Evolutionary conservation across 2,797 vertebrate genomes (phyloP).

Genomic region (Psittacula derbiana): DNA sequence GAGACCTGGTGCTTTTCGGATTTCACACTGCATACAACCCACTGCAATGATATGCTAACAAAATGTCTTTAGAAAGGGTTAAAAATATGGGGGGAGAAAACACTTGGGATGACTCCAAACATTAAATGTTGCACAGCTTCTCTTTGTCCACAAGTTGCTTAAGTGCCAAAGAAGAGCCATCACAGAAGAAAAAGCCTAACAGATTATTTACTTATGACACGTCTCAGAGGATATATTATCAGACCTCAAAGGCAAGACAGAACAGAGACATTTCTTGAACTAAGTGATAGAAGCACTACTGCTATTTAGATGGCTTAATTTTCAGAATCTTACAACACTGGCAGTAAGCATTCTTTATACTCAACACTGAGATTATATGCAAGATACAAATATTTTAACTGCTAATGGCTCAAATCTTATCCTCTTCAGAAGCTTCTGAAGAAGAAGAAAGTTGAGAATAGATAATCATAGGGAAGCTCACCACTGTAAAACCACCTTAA

Average conservation of each 20-base stretch:
- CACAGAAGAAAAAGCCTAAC: neutral
- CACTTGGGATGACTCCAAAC: neutral
- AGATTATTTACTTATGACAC: neutral
- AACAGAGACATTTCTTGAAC: neutral
- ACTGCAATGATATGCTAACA: neutral
- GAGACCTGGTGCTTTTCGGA: accelerated
- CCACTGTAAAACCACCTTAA: neutral
- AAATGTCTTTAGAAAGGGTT: neutral
- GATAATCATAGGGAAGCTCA: neutral
- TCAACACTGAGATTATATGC: accelerated
- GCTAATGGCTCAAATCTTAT: neutral
- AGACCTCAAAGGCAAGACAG: neutral
- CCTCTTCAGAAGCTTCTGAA: neutral
- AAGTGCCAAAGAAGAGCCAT: neutral
- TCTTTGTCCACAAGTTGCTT: neutral
- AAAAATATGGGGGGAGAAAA: neutral
- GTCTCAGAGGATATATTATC: neutral
- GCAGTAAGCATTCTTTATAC: neutral
- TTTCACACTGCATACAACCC: neutral
- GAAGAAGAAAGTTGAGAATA: neutral
- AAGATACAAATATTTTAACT: neutral
- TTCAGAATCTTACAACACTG: neutral
- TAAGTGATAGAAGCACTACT: neutral
- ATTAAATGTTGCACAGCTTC: neutral
- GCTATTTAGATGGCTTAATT: neutral